These are phyloP conservation scores for Megathymus violae DNA, from an alignment of 1,140 invertebrate genomes.

Conservation along the genomic window DNA sequence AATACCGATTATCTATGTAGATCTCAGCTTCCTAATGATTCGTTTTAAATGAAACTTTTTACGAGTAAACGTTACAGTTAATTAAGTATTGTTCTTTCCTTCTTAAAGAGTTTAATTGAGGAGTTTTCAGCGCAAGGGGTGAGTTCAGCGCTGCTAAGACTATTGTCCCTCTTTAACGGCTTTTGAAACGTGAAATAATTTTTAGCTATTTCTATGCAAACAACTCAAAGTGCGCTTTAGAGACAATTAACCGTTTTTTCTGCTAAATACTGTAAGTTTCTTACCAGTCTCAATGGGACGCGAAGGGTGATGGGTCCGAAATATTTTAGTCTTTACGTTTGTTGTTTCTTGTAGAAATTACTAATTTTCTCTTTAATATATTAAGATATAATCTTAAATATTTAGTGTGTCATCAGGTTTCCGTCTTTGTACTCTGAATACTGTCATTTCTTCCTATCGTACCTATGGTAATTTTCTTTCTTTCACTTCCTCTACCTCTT, in stretches of 20 bases:
- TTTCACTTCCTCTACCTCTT: too few relatives aligned
- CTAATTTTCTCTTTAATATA: too few relatives aligned
- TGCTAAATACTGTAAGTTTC: not conserved
- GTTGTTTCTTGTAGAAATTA: not conserved
- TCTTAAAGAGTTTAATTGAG: constrained; percentile 67
- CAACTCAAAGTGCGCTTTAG: constrained; percentile 5
- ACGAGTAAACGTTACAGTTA: constrained; percentile 56
- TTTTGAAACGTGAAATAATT: constrained; percentile 16
- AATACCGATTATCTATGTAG: constrained; percentile 8
- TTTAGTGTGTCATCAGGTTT: too few relatives aligned
- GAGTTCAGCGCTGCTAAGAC: constrained; percentile 7
- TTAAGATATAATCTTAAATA: too few relatives aligned
- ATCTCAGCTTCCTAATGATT: constrained; percentile 28
- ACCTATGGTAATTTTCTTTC: too few relatives aligned
- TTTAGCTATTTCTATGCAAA: constrained; percentile 25
- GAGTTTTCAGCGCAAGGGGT: constrained; percentile 51
- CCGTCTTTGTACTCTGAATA: too few relatives aligned
- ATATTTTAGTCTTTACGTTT: not conserved
- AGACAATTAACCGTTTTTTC: constrained; percentile 12
- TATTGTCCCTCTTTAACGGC: constrained; percentile 21
- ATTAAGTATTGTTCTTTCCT: constrained; percentile 71
- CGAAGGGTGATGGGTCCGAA: not conserved
- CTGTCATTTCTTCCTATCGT: too few relatives aligned
- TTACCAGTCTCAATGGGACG: not conserved
- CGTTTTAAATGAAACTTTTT: constrained; percentile 45